Base-by-base conservation (phyloP, 2,888 invertebrate species). In the Agrotis exclamationis region DNA sequence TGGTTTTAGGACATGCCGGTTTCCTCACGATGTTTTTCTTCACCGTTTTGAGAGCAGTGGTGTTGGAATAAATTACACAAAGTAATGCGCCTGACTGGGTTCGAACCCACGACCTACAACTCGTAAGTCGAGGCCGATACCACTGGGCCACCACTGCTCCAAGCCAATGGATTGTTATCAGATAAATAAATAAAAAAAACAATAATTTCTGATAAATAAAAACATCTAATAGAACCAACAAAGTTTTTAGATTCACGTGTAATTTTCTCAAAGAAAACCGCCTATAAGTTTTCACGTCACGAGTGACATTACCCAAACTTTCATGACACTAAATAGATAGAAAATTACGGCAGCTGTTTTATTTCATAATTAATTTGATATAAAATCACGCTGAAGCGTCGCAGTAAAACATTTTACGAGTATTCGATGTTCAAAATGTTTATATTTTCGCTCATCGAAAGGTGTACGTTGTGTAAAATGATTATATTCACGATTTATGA, bases 341-440 rank as follows among this genome's bases (percentile, higher is more conserved):
- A 47, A 54, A 54, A 77, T 51, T 39, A 51, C 24, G 48, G 45
- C 63, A 76, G 60, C 56, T 63, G 50, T 72, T 63, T 65, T 58
- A 73, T 48, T 53, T 51, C 24, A 59, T 65, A 80, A 80, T 78
- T 80, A 76, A 65, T 65, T 65, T 76, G 28, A 47, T 53, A 63
- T 65, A 65, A 81, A 76, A 76, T 60, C 59, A 65, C 50, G 22
- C 14, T 57, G 18, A 65, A 74, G 59, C 69, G 63, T 65, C 56
- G 72, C 39, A 14, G 77, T 82, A 70, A 57, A 74, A 75, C 64
- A 57, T 73, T 84, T 83, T 74, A 84, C 68, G 85, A 83, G 67
- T 13, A 39, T 76, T 78, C 71, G 58, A 80, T 70, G 80, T 77
- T 51, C 77, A 64, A 64, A 77, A 75, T 76, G 77, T 80, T 76